Base-by-base conservation (phyloP, 2,888 invertebrate species). In the Caenorhabditis sp. region DNA sequence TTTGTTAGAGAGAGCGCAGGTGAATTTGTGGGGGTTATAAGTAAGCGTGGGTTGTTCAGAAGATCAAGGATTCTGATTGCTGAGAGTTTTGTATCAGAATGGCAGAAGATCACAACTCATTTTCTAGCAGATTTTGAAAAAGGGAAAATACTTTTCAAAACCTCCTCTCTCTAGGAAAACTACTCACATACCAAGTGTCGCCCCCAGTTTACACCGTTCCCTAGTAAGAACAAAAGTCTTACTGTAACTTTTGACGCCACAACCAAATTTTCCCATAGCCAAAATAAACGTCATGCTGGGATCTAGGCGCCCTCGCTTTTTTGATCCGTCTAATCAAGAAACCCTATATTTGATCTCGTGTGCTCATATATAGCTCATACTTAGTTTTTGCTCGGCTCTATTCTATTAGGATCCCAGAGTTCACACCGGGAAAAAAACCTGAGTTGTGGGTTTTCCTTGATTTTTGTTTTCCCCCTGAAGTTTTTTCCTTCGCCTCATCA, bases 311-410 rank as follows among this genome's bases (percentile, higher is more conserved):
- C 68, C 54, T 68, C 54, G 68, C 38, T 8, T 54, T 68, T 24
- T 24, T 68, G 24, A 54, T 54, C 54, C 54, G 51, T 38, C 38
- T 54, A 49, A 64, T 66, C 28, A 63, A 44, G 66, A 66, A 66
- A 47, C 66, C 66, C 28, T 66, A 66, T 16, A 47, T 44, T 44
- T 63, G 14, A 14, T n/a, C 24, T 41, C 5, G 2, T 12, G 22
- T 22, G 16, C 66, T 66, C 51, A 31, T 51, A 31, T 51, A 51
- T 49, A 51, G 49, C 35, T 56, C 19, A 19, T 35, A 26, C 12
- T 31, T 49, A 49, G 49, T 66, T 66, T 66, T 66, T 66, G 66
- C 49, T 66, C 66, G 49, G 31, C 51, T 64, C 28, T 28, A 47
- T 38, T 47, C 19, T 28, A n/a, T 12, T 64, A 35, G 51, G 66